Base-by-base conservation (phyloP, 1,140 invertebrate genomes). In the Micrasema minimum region DNA sequence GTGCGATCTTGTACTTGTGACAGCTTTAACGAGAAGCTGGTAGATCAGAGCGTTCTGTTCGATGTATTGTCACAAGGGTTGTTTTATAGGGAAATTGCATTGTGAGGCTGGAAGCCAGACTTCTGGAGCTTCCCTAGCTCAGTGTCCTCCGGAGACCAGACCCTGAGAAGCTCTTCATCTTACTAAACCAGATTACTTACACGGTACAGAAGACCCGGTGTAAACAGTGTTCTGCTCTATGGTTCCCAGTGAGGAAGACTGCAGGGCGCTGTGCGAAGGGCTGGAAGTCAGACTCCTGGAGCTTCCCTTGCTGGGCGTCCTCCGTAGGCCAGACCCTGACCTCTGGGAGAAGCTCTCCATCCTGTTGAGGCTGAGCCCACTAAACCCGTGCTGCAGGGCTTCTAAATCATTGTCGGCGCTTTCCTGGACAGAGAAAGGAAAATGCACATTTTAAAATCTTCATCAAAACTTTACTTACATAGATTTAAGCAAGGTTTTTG, bases 71-170 rank as follows among this genome's bases (percentile, higher is more conserved):
- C 0, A 12, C 37, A 14, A 41, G 57, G 4, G 57, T 38, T 4
- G 16, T 16, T 2, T 12, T 41, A 0, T 23, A 23, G 12, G 62
- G 46, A 6, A 10, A 48, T 41, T 46, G 46, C 16, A 22, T 48
- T 5, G 46, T n/a, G n/a, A n/a, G 43, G 31, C 50, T 67, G 18
- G 72, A 72, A 1, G 62, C 71, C 1, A 55, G 76, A 57, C 82
- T 85, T 72, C 83, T 81, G 0, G 80, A 80, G 48, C 83, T 85
- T 31, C 82, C 80, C 75, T 81, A 82, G 66, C 82, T 84, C 14
- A 80, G 75, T 0, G 82, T 83, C 2, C 83, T 76, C 70, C 82
- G 83, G 0, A 85, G 66, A 14, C 45, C 46, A 1, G 62, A 14
- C 43, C 48, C 46, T 14, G 64, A 51, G 6, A 83, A 55, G 68